phyloP scores from a whole-genome alignment of 23 tunicate species.

The Ascidia mentula region DNA sequence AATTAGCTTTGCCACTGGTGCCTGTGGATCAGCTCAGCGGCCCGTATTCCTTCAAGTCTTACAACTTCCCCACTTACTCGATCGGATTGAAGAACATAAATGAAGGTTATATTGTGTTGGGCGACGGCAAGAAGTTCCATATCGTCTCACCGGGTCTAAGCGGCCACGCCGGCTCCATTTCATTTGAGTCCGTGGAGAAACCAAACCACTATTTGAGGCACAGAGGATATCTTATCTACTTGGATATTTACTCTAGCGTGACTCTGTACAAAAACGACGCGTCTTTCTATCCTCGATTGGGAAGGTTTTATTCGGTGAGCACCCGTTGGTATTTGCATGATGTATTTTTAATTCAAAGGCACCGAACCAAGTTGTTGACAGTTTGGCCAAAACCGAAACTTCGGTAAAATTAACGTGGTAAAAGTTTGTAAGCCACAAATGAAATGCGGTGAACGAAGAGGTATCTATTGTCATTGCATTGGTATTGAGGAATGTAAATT shows the following conservation, averaged over 20 bases:
- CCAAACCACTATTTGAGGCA: constrained; percentile 14
- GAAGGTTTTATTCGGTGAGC: not conserved
- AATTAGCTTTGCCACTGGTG: too few relatives aligned
- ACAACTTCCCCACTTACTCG: constrained; percentile 8
- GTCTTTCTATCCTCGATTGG: not conserved
- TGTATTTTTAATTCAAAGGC: too few relatives aligned
- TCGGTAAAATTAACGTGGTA: too few relatives aligned
- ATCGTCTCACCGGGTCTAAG: constrained; percentile 24
- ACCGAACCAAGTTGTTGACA: too few relatives aligned
- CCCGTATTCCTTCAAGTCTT: too few relatives aligned
- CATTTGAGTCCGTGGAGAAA: constrained; percentile 16
- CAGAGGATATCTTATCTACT: constrained; percentile 7
- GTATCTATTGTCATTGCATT: too few relatives aligned
- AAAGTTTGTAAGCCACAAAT: too few relatives aligned
- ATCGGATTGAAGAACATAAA: not conserved
- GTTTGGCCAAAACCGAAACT: too few relatives aligned
- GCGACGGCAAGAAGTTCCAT: constrained; percentile 1
- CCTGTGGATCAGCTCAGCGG: too few relatives aligned
- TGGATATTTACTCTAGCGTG: not conserved
- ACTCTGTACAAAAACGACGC: constrained; percentile 10
- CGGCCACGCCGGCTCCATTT: not conserved
- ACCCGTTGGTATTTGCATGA: too few relatives aligned
- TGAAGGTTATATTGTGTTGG: not conserved
- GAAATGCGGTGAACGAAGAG: too few relatives aligned
- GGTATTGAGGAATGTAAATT: too few relatives aligned